Conservation (phyloP, 1,140 invertebrate species). For the Conus ventricosus region DNA sequence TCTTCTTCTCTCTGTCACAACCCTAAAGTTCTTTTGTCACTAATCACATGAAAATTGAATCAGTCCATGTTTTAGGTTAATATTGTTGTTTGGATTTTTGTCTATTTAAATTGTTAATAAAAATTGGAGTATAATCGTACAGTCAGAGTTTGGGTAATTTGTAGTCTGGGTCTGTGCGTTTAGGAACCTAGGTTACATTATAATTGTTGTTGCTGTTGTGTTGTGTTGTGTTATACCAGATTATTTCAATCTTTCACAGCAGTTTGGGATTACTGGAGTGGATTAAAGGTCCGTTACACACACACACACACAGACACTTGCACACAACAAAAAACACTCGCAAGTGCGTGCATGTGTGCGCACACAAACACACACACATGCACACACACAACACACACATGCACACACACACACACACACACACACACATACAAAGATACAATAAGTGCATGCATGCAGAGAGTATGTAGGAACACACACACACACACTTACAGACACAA, state of each 20-base stretch:
- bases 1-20: too few relatives aligned
- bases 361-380: not conserved
- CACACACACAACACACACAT: not conserved
- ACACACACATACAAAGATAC: not conserved
- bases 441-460: not conserved
- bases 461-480: not conserved
- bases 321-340: not conserved
- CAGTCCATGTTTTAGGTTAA: too few relatives aligned
- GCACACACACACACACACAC: constrained; percentile 14
- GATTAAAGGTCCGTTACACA: not conserved
- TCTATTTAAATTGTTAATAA: too few relatives aligned
- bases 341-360: not conserved
- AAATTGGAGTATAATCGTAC: too few relatives aligned
- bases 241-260: not conserved
- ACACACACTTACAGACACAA: not conserved
- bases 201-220: not conserved
- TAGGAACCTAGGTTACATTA: too few relatives aligned
- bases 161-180: too few relatives aligned
- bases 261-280: not conserved
- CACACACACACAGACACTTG: not conserved
- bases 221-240: too few relatives aligned
- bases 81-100: too few relatives aligned
- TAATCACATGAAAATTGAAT: too few relatives aligned
- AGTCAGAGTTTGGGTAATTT: too few relatives aligned
- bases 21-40: too few relatives aligned